These are phyloP conservation scores for Ochropleura leucogaster DNA, from an alignment of 2,888 invertebrate genomes.

Conservation along the genomic window DNA sequence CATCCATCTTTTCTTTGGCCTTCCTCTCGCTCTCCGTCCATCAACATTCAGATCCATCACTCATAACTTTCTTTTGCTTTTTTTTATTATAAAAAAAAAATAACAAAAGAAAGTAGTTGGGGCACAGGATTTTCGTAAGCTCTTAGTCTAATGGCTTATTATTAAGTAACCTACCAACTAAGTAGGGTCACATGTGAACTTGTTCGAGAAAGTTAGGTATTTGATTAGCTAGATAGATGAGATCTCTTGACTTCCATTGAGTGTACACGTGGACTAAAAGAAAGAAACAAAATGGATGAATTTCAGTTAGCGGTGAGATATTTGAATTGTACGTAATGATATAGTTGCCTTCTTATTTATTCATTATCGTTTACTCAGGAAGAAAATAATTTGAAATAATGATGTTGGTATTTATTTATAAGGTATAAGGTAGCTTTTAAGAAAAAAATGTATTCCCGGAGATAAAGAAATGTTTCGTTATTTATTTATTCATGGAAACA, in stretches of 20 bases:
- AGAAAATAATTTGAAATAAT: neutral
- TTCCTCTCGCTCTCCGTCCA: neutral
- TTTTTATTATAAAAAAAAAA: neutral
- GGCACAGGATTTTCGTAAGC: neutral
- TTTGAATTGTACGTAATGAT: slow-evolving; percentile 11
- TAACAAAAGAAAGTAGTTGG: neutral
- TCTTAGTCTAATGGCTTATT: slow-evolving; percentile 21
- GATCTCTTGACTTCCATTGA: slow-evolving; percentile 3
- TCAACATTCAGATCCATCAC: neutral
- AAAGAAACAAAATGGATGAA: neutral
- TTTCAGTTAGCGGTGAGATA: neutral
- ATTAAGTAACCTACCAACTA: slow-evolving; percentile 23
- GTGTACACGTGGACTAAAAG: neutral
- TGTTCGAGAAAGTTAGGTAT: slow-evolving; percentile 12
- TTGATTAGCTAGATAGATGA: slow-evolving; percentile 43
- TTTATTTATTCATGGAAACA: neutral
- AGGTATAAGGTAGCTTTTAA: neutral
- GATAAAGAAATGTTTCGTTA: neutral
- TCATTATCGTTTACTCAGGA: neutral
- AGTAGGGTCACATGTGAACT: slow-evolving; percentile 20
- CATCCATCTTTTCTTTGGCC: too few relatives aligned
- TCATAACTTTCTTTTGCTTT: too few relatives aligned
- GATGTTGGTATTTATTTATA: neutral
- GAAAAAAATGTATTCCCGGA: neutral
- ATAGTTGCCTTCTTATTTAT: slow-evolving; percentile 8